Evolutionary conservation across 2,113 vertebrate species (phyloP), one percentile per base, ranked within the genome.

Genomic region (western clawed frog (Xenopus tropicalis)): DNA sequence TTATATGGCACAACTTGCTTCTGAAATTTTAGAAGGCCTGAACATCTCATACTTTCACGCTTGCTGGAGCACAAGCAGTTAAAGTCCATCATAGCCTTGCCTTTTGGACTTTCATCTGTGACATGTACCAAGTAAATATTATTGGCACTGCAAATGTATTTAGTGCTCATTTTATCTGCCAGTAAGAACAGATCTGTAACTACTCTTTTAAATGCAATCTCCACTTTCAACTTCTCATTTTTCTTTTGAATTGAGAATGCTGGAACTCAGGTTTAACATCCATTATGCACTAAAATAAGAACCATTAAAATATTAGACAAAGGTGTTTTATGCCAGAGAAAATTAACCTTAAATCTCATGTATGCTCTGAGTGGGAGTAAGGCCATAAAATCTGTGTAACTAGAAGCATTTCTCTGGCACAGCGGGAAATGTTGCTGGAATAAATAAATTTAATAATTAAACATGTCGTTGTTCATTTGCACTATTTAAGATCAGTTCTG

Each of bases 381-480:
- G 56, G 56, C 23, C 23, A 61, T 62, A 61, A 75, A 69, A 17
- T 20, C 14, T n/a, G 19, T 52, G 24, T 62, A 68, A 68, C 65
- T 54, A 48, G 44, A 29, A 42, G 65, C 42, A 62, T 48, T 54
- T 61, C 72, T 68, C 23, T 20, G 66, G 57, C 65, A 20, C 65
- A 75, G 72, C 44, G 72, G 65, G 72, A 75, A 75, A 75, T 69
- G 43, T 42, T 68, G 56, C 72, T 66, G 65, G 58, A 75, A 75
- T 61, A 75, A 75, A 75, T 75, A 75, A 51, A 75, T 75, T 75
- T 75, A 75, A 75, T 75, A 75, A 75, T 75, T 75, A 75, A 75
- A 75, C 72, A 74, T 67, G 72, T 74, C 64, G 65, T 67, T 68
- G 63, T 48, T 74, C 72, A 74, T 74, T 74, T 68, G 72, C 66